Conservation (phyloP, 2,888 invertebrate species). For the Thumatha senex region DNA sequence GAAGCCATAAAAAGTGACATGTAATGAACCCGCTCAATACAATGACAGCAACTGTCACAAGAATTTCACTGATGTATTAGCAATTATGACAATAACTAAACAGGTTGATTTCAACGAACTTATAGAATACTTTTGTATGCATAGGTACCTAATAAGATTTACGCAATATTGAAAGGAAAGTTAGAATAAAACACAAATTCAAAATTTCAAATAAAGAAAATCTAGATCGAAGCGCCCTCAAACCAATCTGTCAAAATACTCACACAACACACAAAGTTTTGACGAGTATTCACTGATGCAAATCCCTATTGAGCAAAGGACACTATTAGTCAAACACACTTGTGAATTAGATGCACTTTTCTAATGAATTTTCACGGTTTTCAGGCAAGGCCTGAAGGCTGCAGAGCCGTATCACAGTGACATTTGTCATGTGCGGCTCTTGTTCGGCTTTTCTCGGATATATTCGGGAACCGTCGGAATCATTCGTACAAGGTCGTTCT, state of each 20-base stretch:
- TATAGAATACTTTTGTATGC: too few species aligned
- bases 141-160: too few species aligned
- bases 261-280: constrained; percentile 53
- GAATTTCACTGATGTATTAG: not conserved
- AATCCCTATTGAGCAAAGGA: constrained; percentile 43
- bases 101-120: not conserved
- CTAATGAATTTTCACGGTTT: constrained; percentile 58
- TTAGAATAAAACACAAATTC: too few species aligned
- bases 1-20: not conserved
- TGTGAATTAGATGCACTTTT: constrained; percentile 48
- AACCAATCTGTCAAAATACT: constrained; percentile 55
- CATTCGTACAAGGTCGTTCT: constrained; percentile 45
- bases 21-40: constrained; percentile 5
- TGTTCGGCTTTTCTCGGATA: constrained; percentile 48
- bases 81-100: not conserved
- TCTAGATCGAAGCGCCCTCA: constrained; percentile 35
- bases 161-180: too few species aligned
- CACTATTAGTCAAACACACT: constrained; percentile 49
- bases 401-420: constrained; percentile 71
- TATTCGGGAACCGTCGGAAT: constrained; percentile 42
- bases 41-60: constrained; percentile 10
- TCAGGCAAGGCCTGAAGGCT: constrained; percentile 73
- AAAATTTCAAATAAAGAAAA: constrained; percentile 26
- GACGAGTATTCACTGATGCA: constrained; percentile 40
- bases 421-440: constrained; percentile 73